Base-by-base conservation (phyloP, 2,113 vertebrate genomes). In the Lepisosteus osseus region DNA sequence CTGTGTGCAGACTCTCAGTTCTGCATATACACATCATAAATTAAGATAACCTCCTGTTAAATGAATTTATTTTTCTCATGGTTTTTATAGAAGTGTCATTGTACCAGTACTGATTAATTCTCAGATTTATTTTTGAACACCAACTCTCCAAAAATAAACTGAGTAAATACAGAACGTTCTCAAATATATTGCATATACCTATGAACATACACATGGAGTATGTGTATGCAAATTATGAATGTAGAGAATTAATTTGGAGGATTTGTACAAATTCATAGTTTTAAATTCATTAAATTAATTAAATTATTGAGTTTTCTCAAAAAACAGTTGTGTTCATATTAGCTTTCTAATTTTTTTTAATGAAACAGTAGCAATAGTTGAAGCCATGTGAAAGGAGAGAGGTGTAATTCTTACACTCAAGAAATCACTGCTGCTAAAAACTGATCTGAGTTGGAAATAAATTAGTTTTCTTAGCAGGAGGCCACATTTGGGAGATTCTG, bases 21-120 rank as follows among this genome's bases (percentile, higher is more conserved):
- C 78, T 78, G 70, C 76, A 78, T 87, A 88, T 85, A 80, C 88
- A 89, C 87, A 85, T 78, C 89, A 89, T 90, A 88, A 89, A 89
- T 90, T 86, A 90, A 79, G 85, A 83, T 73, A 82, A 74, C 76
- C 87, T 78, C 73, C 87, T 83, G 77, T 73, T 72, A 6, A 78
- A 82, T 79, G 80, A 85, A 82, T 87, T 81, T 80, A 79, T 85
- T 81, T 78, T 78, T 78, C 79, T 79, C 83, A 64, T 74, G 17
- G 29, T 75, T 1, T 76, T 85, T 82, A 87, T 85, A 86, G 80
- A 83, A 79, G 77, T 6, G 15, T 74, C 80, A 83, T 86, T 88
- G 82, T 87, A 82, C 78, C 73, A 1, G 15, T 0, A 3, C 4
- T 3, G 80, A 85, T 83, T 85, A 77, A 82, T 83, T 83, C 82